Base-by-base conservation (phyloP, 2,113 vertebrate species). In the Phyllopteryx taeniolatus region DNA sequence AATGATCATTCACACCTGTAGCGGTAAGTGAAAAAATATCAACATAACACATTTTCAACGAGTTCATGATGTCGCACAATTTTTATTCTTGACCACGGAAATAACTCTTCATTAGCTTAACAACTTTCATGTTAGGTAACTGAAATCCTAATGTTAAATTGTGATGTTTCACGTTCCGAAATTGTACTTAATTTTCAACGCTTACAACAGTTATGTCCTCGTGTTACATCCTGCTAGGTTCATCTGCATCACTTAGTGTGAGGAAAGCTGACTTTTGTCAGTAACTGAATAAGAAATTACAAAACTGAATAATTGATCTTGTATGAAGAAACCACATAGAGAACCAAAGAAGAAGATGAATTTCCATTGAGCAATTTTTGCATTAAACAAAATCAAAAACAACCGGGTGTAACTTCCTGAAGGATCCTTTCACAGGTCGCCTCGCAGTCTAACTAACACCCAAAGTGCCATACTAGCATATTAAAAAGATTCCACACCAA, bases 111-210 rank as follows among this genome's bases (percentile, higher is more conserved):
- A 14, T 22, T 13, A 19, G 6, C 69, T 39, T 43, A n/a, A 35
- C 57, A 35, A 51, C 62, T 68, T 65, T 49, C 14, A 54, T 31
- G 43, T 59, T 62, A 62, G 46, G 43, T n/a, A 57, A 77, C 68
- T 53, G 69, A 67, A 60, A 47, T 71, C 51, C 44, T 72, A 64
- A 17, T 71, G 65, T 78, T 81, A 81, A 77, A 27, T 27, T 79
- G 76, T 63, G 67, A 44, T 17, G n/a, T 5, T 54, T 56, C 42
- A 67, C 49, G 69, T 73, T 73, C 53, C 15, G 17, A 44, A 42
- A 44, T 12, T 44, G n/a, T 17, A 22, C 42, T 66, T 66, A 14
- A 15, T 31, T 66, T 46, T 8, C 22, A 47, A 66, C 31, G n/a
- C 5, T 44, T 10, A 19, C 43, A 44, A 22, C 20, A n/a, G 53